Base-by-base conservation (phyloP, 2,888 invertebrate species). In the Scelioninae gen. 1 region DNA sequence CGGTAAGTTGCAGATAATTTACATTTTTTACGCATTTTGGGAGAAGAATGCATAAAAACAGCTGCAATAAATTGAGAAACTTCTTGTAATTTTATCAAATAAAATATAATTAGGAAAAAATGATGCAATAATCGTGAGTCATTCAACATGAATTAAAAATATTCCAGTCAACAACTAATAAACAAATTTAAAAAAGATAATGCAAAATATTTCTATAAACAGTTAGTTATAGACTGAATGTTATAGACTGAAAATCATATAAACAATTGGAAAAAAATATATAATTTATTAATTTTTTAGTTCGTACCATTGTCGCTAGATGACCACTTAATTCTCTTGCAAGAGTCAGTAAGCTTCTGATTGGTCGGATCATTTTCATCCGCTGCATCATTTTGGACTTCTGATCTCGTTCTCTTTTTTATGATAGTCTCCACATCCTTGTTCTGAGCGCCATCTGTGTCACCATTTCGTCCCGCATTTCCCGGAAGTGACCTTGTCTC, bases 321-420 rank as follows among this genome's bases (percentile, higher is more conserved):
- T 5, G 88, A 85, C 90, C 91, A 91, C 16, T 87, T 86, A 5
- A 88, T 53, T 23, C 88, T 83, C 65, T 82, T 85, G 8, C 84
- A 87, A 0, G 87, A 71, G 4, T 89, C 87, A 23, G 85, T 79
- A 74, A 86, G 1, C 15, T 85, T 86, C 90, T 89, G 87, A 83
- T 88, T 90, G 0, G 87, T 86, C 1, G 94, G 91, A 85, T 94
- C 76, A 89, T 93, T 90, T 88, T 93, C 93, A 90, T 93, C 90
- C 84, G 90, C 87, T 86, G 92, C 89, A 92, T 78, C 85, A 29
- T 49, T 66, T 29, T 84, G 87, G 72, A 90, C 91, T 38, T 92
- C 92, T 0, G 92, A 92, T 0, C 92, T 88, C 0, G 92, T 92
- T 53, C 90, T 86, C 10, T 91, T 86, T 51, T 91, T 92, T 0